Evolutionary conservation across 2,888 invertebrate species (phyloP).

Genomic region (Lochmaea crataegi): DNA sequence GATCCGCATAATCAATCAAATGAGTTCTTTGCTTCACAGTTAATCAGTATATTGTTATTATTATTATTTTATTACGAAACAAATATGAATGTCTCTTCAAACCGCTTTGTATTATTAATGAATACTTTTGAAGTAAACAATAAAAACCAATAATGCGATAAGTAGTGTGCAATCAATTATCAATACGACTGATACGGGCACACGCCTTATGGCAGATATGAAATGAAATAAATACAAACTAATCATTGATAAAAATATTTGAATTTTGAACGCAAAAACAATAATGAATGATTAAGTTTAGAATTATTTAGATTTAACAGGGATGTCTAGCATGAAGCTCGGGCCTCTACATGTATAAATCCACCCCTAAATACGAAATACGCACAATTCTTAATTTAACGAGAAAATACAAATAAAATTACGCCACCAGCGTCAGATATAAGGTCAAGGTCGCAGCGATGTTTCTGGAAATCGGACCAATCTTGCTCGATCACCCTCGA

Average conservation of each 20-base stretch:
- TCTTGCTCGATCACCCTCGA: too few relatives aligned
- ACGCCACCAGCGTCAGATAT: too few relatives aligned
- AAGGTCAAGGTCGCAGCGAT: too few relatives aligned
- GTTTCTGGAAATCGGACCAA: too few relatives aligned
- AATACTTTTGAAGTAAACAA: conserved; percentile 13
- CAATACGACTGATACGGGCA: background rate
- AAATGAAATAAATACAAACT: background rate
- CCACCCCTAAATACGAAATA: background rate
- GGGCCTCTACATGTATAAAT: too few relatives aligned
- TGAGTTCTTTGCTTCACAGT: background rate
- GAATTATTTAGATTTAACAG: background rate
- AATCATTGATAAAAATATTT: background rate
- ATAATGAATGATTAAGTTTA: background rate
- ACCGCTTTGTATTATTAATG: conserved; percentile 6
- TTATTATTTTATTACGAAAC: background rate
- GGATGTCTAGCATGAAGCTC: too few relatives aligned
- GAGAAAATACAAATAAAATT: too few relatives aligned
- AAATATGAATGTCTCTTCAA: background rate
- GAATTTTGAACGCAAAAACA: conserved; percentile 1
- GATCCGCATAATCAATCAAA: background rate
- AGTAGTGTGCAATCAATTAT: conserved; percentile 11
- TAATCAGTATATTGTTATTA: background rate
- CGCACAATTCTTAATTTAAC: too few relatives aligned
- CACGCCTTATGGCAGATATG: conserved; percentile 13
- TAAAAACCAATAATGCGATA: conserved; percentile 11